Base-by-base conservation (phyloP, 2,113 vertebrate species). In the Tonatia bakeri region DNA sequence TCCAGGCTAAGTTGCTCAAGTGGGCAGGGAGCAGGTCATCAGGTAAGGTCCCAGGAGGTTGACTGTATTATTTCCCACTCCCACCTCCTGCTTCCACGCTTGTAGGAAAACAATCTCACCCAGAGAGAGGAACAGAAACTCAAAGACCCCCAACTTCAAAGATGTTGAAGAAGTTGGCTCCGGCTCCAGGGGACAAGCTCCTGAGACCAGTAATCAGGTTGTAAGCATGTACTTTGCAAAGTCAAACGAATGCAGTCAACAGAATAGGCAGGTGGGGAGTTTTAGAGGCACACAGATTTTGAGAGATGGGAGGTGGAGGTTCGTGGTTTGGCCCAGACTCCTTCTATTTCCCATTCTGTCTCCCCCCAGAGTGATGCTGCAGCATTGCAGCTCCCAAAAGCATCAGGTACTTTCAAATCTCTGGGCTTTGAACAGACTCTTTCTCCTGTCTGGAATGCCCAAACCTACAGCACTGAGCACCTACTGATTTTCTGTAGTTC, bases 271-370 rank as follows among this genome's bases (percentile, higher is more conserved):
- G 50, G 11, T 26, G 13, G 43, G 13, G 36, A 22, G 14, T 20
- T 36, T 75, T 4, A 70, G 56, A 69, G 4, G 45, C 67, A 22
- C 1, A 3, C 2, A 4, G 5, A 20, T 12, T 33, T 17, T 26
- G 6, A 28, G 3, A 20, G 38, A 2, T 31, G 24, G 28, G n/a
- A 45, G 15, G 17, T 0, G 47, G 28, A 26, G 22, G 33, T 24
- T 47, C 31, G 9, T 11, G 31, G 1, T 69, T 20, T 38, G 54
- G 20, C 36, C 24, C 33, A 45, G 33, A 38, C 20, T 14, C 14
- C 3, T 36, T n/a, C 17, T 31, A 2, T n/a, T 54, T 43, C 26
- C 26, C 1, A 22, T 3, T 0, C 33, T 13, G 1, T 36, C 9
- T 43, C 17, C 73, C 5, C 36, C 31, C 3, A 0, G 20, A 52